Percentiles rank a stretch among this genome's conserved stretches.
Conservation (phyloP, 1,140 invertebrate species). For the Drosophila mayri region DNA sequence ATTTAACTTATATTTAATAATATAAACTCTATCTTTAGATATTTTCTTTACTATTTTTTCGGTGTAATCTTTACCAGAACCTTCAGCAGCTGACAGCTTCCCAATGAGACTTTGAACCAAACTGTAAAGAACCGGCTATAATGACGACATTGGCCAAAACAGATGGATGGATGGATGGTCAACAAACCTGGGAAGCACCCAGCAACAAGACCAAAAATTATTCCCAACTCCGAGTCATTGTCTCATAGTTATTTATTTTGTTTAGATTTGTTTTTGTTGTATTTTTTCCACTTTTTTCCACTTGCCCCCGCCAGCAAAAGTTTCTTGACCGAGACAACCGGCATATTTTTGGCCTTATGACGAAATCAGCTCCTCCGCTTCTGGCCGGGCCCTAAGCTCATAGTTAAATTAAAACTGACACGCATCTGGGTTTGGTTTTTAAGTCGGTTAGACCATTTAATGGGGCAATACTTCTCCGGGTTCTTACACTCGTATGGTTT, state of each 20-base stretch:
- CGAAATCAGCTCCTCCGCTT: conserved; percentile 41
- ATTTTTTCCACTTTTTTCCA: neutral
- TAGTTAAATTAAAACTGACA: conserved; percentile 65
- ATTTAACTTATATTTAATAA: neutral
- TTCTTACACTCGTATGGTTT: conserved; percentile 67
- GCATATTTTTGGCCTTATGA: conserved; percentile 69
- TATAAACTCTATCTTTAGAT: neutral
- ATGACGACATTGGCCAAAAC: conserved; percentile 48
- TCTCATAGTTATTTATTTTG: conserved; percentile 57
- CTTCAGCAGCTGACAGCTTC: conserved; percentile 38
- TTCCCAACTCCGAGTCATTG: conserved; percentile 40
- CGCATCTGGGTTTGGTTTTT: conserved; percentile 54
- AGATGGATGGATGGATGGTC: conserved; percentile 22
- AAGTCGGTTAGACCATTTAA: conserved; percentile 57
- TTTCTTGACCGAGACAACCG: conserved; percentile 59
- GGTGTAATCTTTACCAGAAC: neutral
- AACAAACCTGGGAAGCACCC: conserved; percentile 54
- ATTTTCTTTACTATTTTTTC: neutral
- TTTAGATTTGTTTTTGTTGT: conserved; percentile 8
- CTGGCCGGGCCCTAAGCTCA: conserved; percentile 9
- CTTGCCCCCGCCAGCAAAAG: conserved; percentile 11
- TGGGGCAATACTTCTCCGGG: conserved; percentile 52
- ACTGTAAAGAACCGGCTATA: conserved; percentile 3
- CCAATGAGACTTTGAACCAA: conserved; percentile 20
- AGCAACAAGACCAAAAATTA: conserved; percentile 22